Conservation (phyloP, 2,113 vertebrate species). For the Xiphophorus couchianus region DNA sequence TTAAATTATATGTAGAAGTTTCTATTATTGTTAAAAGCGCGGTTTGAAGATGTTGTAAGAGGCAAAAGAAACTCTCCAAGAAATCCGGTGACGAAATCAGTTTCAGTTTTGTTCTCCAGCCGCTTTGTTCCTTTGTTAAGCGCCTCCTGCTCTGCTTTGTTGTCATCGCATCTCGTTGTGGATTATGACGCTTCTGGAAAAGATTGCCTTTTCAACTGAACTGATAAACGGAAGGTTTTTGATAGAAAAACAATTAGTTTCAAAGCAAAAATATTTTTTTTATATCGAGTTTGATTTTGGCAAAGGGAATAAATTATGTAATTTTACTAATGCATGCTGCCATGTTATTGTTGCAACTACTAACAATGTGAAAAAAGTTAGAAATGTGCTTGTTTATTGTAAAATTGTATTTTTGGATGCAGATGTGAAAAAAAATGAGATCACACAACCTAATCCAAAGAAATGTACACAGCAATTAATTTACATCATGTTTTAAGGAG, state of each 20-base stretch:
- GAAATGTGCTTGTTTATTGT: background rate
- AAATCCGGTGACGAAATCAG: no score
- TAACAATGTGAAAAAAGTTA: background rate
- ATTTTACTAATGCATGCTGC: background rate
- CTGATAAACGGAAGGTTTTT: constrained; percentile 79
- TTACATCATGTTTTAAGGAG: background rate
- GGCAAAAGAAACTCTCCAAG: constrained; percentile 16
- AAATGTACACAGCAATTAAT: background rate
- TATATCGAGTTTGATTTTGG: background rate
- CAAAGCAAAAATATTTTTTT: constrained; percentile 51
- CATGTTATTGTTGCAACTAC: no score
- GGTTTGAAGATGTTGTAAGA: constrained; percentile 7
- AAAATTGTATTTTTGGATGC: background rate
- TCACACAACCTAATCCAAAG: background rate
- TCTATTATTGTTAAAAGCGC: background rate
- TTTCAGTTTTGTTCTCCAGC: background rate
- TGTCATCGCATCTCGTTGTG: constrained; percentile 67
- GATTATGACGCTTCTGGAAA: constrained; percentile 55
- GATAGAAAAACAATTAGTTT: constrained; percentile 77
- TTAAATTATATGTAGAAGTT: constrained; percentile 30
- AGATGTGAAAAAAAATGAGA: background rate
- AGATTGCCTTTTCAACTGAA: constrained; percentile 84
- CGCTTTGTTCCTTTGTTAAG: constrained; percentile 2
- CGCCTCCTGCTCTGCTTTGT: constrained; percentile 9
- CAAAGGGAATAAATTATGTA: background rate